phyloP scores from a whole-genome alignment of 1,140 invertebrate genomes.

The Gerris buenoi region DNA sequence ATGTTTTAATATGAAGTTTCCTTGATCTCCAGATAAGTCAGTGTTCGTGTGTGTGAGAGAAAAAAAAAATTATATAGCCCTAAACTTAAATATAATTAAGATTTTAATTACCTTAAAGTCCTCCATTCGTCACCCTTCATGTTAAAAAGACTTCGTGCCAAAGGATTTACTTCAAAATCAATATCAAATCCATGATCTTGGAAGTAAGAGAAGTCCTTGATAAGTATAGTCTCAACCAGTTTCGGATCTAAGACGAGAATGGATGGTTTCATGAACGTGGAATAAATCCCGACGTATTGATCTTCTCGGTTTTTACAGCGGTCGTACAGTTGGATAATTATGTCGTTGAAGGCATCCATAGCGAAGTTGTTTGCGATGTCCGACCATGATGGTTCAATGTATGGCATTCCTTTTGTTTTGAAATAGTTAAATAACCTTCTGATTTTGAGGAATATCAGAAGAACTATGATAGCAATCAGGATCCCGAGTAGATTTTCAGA shows the following conservation, averaged over 20 bases:
- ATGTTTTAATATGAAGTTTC: no score
- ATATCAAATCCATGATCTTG: conserved; percentile 18
- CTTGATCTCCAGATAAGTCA: no score
- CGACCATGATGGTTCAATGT: background rate
- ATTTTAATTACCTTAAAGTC: conserved; percentile 33
- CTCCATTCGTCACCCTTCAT: conserved; percentile 27
- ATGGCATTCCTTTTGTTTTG: background rate
- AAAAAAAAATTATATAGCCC: no score
- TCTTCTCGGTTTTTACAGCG: background rate
- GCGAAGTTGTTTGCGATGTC: background rate
- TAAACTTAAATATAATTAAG: no score
- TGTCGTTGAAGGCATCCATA: background rate
- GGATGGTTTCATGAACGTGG: conserved; percentile 13
- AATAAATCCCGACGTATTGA: background rate
- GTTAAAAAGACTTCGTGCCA: conserved; percentile 10
- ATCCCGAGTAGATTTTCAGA: background rate
- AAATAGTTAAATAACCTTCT: background rate
- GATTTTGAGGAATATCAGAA: background rate
- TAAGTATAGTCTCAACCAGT: conserved; percentile 23
- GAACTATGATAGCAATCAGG: background rate
- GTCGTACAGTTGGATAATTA: background rate
- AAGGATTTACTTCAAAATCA: conserved; percentile 15
- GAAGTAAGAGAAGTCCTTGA: conserved; percentile 29
- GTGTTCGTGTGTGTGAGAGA: no score
- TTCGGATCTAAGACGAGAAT: conserved; percentile 29